Conservation (phyloP, 2,797 vertebrate species). For the Falco berigora region DNA sequence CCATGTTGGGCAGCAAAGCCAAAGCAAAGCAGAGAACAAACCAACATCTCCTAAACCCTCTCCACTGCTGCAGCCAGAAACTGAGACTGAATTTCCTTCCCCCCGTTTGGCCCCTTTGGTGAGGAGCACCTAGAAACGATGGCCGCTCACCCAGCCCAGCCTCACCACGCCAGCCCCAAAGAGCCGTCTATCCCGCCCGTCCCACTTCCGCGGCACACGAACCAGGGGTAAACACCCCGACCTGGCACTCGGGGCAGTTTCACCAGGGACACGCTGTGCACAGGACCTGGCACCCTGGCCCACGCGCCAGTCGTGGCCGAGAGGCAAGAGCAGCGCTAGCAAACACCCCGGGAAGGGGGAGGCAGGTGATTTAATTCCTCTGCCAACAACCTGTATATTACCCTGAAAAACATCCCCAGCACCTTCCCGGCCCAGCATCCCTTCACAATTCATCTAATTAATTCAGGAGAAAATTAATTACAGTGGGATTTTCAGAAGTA, state of each 20-base stretch:
- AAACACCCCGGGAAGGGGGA: not conserved
- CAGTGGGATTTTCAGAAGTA: slow-evolving; percentile 70
- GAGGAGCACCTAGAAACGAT: not conserved
- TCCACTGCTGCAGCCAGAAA: not conserved
- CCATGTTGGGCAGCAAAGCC: fast-evolving
- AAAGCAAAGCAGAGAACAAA: not conserved
- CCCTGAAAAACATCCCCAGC: slow-evolving; percentile 5
- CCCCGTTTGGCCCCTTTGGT: fast-evolving
- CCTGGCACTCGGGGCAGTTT: not conserved
- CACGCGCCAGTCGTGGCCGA: fast-evolving
- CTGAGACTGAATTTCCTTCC: not conserved
- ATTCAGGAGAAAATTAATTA: slow-evolving; percentile 84
- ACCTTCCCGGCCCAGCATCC: not conserved
- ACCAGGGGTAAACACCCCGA: not conserved
- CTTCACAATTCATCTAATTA: slow-evolving; percentile 76
- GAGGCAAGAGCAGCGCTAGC: not conserved
- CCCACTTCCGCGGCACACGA: fast-evolving
- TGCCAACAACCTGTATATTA: not conserved
- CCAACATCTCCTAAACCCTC: not conserved
- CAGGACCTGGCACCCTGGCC: not conserved
- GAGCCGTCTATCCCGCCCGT: fast-evolving
- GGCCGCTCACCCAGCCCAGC: not conserved
- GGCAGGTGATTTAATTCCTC: not conserved
- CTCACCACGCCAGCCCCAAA: not conserved
- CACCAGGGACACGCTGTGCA: fast-evolving